Evolutionary conservation across 2,888 invertebrate species (phyloP).

Genomic region (Aphodius granarius): DNA sequence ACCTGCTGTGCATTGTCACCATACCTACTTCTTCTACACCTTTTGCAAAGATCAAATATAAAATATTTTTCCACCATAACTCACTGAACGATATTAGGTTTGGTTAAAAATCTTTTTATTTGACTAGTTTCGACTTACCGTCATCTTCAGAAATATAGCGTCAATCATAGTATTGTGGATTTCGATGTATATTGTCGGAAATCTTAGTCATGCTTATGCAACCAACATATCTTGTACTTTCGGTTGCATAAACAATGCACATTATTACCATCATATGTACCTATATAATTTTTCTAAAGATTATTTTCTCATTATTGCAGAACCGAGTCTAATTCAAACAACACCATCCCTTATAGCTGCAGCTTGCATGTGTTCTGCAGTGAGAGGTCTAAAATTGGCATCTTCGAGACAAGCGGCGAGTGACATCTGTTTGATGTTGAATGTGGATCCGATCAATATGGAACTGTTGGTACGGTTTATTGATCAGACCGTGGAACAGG

Average conservation of each 20-base stretch:
- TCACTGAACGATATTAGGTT: no score
- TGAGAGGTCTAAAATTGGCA: slow-evolving; percentile 61
- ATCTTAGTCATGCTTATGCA: no score
- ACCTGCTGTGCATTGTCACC: not conserved
- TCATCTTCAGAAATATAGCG: no score
- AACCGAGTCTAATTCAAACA: slow-evolving; percentile 71
- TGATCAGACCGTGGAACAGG: slow-evolving; percentile 61
- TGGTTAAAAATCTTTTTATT: no score
- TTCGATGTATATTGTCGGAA: no score
- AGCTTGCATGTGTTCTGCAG: slow-evolving; percentile 70
- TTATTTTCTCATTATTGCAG: slow-evolving; percentile 55
- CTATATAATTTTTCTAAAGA: not conserved
- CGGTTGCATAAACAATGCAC: no score
- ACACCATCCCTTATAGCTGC: slow-evolving; percentile 72
- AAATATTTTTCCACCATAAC: not conserved
- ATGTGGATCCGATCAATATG: slow-evolving; percentile 57
- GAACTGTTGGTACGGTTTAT: slow-evolving; percentile 62
- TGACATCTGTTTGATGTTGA: slow-evolving; percentile 55
- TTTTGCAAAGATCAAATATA: not conserved
- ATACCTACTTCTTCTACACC: not conserved
- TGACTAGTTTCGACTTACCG: no score
- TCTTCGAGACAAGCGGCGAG: slow-evolving; percentile 48
- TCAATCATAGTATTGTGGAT: no score
- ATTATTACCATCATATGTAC: no score
- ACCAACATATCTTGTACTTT: no score